phyloP scores from a whole-genome alignment of 2,888 invertebrate species.

The Ormyrus pomaceus region DNA sequence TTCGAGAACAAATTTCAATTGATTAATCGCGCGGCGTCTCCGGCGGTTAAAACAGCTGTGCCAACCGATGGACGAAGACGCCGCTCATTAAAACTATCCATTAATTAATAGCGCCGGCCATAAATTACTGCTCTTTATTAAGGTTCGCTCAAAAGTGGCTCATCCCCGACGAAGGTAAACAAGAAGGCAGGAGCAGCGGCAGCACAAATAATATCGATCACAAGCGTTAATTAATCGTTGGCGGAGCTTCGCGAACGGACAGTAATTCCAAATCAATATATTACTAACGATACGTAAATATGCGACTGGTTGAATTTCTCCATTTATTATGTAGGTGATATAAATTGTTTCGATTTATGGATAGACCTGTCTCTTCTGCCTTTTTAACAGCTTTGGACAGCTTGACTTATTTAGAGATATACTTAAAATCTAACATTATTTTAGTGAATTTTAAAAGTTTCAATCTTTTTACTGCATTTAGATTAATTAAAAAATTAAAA shows the following conservation, averaged over 20 bases:
- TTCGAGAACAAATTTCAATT: neutral
- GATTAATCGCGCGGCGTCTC: slow-evolving; percentile 12
- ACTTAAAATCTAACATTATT: no score
- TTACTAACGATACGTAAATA: slow-evolving; percentile 57
- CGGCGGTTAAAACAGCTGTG: neutral
- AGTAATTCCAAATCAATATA: slow-evolving; percentile 56
- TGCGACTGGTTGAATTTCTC: neutral
- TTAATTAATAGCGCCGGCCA: slow-evolving; percentile 15
- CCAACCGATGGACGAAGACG: neutral
- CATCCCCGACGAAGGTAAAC: slow-evolving; percentile 14
- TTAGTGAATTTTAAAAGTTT: no score
- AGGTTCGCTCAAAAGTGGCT: neutral
- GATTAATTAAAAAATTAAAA: no score
- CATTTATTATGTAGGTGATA: no score
- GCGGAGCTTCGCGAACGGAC: slow-evolving; percentile 2
- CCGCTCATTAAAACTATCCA: slow-evolving; percentile 14
- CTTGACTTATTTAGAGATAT: no score
- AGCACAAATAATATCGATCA: slow-evolving; percentile 18
- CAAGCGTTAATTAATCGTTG: slow-evolving; percentile 38
- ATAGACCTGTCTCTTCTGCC: no score
- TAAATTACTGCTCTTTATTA: slow-evolving; percentile 15
- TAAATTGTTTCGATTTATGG: no score
- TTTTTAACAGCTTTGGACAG: no score
- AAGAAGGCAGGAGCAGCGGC: neutral
- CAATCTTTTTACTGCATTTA: no score